Base-by-base conservation (phyloP, 2,888 invertebrate species). In the Drosophila pseudotakahashii region DNA sequence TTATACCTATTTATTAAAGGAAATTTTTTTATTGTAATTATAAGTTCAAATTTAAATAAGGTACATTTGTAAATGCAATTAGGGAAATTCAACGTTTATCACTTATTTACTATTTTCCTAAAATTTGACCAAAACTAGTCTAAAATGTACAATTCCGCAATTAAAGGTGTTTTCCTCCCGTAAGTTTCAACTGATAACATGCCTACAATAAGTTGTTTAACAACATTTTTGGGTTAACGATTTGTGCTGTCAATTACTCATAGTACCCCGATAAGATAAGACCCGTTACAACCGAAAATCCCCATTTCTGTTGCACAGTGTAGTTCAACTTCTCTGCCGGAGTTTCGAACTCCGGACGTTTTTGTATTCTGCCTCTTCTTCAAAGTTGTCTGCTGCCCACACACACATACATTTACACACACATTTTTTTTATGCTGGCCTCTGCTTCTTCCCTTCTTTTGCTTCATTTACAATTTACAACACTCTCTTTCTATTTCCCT, bases 301-400 rank as follows among this genome's bases (percentile, higher is more conserved):
- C 14, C 1, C 0, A 0, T 6, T 26, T 61, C 48, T 61, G 71
- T 19, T 47, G 45, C 36, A n/a, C 19, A 70, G 71, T 71, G 71
- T 62, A 62, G 1, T 36, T 32, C 7, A 45, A 59, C 59, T 44
- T 54, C 60, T 60, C 52, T 39, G 51, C 41, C 36, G 60, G 55
- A 72, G 72, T 48, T 63, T 63, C 64, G 60, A 80, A 81, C 84
- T 77, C 66, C 71, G 71, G 73, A 47, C 23, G 45, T 54, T 41
- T 59, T 42, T 68, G 57, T 52, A 30, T 69, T 69, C 62, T 78
- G 70, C 79, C 77, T 76, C 81, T 80, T 77, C 77, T 77, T 77
- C 48, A 73, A 79, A 77, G 81, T 79, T 81, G 84, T 83, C 79
- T 81, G 81, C 73, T 75, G 79, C 77, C 81, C 71, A 76, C 79